These are phyloP conservation scores for Ricordea florida DNA, from an alignment of 92 coral and sea anemone species.

Conservation along the genomic window DNA sequence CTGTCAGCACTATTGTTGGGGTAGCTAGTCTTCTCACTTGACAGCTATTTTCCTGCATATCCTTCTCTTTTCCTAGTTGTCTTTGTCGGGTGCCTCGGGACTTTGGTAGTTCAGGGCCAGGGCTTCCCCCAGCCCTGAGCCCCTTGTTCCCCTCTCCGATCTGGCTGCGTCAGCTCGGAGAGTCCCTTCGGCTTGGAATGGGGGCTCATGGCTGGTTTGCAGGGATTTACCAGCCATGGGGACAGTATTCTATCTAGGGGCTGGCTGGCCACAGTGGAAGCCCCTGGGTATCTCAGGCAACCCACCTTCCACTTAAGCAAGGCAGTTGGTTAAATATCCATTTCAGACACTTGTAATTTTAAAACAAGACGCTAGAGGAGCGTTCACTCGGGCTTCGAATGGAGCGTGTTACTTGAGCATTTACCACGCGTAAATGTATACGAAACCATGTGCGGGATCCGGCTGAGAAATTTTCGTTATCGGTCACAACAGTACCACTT, in stretches of 20 bases:
- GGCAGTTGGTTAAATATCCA: conserved; percentile 14
- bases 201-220: conserved; percentile 23
- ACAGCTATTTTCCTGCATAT: background rate
- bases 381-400: too few relatives aligned
- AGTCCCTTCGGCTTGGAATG: conserved; percentile 23
- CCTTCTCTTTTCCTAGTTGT: background rate
- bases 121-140: conserved; percentile 15
- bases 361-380: too few relatives aligned
- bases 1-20: background rate
- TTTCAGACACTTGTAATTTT: too few relatives aligned
- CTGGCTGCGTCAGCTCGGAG: background rate
- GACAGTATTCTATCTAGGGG: background rate
- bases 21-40: background rate
- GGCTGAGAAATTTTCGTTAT: too few relatives aligned
- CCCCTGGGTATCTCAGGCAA: conserved; percentile 24
- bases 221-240: conserved; percentile 9
- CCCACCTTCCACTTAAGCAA: conserved; percentile 26
- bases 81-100: background rate
- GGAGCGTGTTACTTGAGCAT: too few relatives aligned
- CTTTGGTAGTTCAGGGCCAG: background rate
- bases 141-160: background rate
- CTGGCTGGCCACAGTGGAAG: background rate
- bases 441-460: too few relatives aligned
- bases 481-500: too few relatives aligned
- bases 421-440: too few relatives aligned